A percentile compares a stretch with the other conserved stretches of the same genome.
Conservation (phyloP, 2,888 invertebrate species). For the Scaptomyza cyrtandrae region DNA sequence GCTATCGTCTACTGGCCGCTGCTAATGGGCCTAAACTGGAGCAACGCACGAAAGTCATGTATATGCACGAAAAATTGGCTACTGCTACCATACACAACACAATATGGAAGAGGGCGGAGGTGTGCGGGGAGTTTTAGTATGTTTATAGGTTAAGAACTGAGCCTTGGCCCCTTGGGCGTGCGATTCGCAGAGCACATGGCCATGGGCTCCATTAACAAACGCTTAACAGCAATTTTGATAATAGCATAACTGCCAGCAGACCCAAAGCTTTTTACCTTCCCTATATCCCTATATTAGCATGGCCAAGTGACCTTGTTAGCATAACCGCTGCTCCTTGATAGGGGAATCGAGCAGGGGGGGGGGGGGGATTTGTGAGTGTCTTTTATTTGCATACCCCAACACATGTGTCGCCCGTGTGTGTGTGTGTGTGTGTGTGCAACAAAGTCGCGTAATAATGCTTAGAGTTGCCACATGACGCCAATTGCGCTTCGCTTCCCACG, state of each 20-base stretch:
- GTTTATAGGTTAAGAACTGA: slow-evolving; percentile 78
- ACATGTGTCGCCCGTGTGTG: slow-evolving; percentile 24
- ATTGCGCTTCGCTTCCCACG: slow-evolving; percentile 66
- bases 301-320: slow-evolving; percentile 71
- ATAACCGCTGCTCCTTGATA: slow-evolving; percentile 15
- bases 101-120: no score
- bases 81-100: slow-evolving; percentile 17
- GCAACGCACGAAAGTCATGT: slow-evolving; percentile 80
- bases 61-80: slow-evolving; percentile 68
- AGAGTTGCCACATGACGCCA: slow-evolving; percentile 56
- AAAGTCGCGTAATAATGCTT: slow-evolving; percentile 31
- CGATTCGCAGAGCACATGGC: slow-evolving; percentile 52
- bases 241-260: slow-evolving; percentile 60
- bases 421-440: slow-evolving; percentile 18
- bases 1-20: slow-evolving; percentile 18
- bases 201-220: slow-evolving; percentile 61
- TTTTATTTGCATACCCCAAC: slow-evolving; percentile 13
- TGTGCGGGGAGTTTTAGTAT: slow-evolving; percentile 50
- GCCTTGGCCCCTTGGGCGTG: slow-evolving; percentile 70
- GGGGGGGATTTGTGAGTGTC: no score
- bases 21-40: slow-evolving; percentile 73
- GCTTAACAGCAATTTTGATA: slow-evolving; percentile 73
- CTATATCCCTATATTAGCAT: slow-evolving; percentile 6
- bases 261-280: neutral
- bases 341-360: no score